phyloP scores from a whole-genome alignment of 1,140 invertebrate genomes.

The Drosophila pseudoobscura region DNA sequence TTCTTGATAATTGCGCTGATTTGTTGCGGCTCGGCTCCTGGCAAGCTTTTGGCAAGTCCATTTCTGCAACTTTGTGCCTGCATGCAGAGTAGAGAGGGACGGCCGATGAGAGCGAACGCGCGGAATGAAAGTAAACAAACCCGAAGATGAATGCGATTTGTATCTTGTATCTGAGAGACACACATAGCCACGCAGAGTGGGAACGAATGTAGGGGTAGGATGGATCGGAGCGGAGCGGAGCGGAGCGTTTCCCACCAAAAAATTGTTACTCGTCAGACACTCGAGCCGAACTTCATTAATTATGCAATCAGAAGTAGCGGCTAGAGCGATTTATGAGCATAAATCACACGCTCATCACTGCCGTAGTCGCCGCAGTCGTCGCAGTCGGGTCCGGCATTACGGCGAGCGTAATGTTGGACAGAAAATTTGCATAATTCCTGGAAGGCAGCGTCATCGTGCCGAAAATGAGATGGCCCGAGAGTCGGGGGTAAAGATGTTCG shows the following conservation, averaged over 20 bases:
- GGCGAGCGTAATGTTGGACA: conserved; percentile 35
- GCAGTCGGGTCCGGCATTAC: conserved; percentile 31
- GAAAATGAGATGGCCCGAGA: conserved; percentile 17
- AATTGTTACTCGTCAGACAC: conserved; percentile 56
- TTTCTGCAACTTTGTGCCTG: conserved; percentile 74
- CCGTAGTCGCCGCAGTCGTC: not conserved
- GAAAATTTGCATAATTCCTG: conserved; percentile 79
- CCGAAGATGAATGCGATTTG: conserved; percentile 18
- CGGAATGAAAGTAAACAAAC: conserved; percentile 63
- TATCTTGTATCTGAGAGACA: conserved; percentile 24
- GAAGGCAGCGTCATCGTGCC: conserved; percentile 48
- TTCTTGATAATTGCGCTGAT: conserved; percentile 76
- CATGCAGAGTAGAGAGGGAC: conserved; percentile 22
- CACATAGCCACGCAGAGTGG: conserved; percentile 7
- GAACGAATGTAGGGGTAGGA: not conserved
- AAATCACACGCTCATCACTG: conserved; percentile 72
- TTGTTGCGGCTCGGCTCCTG: conserved; percentile 46
- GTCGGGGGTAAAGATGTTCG: conserved; percentile 19
- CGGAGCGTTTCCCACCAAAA: conserved; percentile 59
- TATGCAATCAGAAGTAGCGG: conserved; percentile 81
- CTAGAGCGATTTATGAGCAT: conserved; percentile 79
- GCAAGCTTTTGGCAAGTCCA: conserved; percentile 52
- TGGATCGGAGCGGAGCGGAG: conserved; percentile 1
- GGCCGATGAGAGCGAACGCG: conserved; percentile 12
- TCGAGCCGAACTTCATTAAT: conserved; percentile 64